A percentile compares a stretch with the other conserved stretches of the same genome.
Conservation (phyloP, 2,888 invertebrate species). For the Brachyptera risi region DNA sequence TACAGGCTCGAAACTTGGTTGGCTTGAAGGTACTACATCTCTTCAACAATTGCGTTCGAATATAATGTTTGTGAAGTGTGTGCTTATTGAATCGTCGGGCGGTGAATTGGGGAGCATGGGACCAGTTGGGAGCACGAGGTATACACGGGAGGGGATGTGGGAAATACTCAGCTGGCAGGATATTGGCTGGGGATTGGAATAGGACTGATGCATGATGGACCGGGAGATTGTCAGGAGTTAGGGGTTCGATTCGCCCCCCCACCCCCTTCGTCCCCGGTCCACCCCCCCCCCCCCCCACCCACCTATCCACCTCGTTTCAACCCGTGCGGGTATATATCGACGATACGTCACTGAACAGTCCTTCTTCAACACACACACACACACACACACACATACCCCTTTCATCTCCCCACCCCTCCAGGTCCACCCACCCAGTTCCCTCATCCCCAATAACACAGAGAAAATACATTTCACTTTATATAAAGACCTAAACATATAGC, state of each 20-base stretch:
- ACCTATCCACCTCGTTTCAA: not conserved
- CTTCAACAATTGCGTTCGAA: constrained; percentile 3
- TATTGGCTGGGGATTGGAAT: constrained; percentile 22
- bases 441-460: too few relatives aligned
- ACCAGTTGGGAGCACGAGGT: not conserved
- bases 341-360: constrained; percentile 15
- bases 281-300: not conserved
- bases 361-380: constrained; percentile 3
- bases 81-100: not conserved
- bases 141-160: not conserved
- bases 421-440: too few relatives aligned
- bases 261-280: not conserved
- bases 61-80: constrained; percentile 3
- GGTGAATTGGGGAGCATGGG: too few relatives aligned
- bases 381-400: not conserved
- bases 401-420: too few relatives aligned
- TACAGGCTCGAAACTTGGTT: constrained; percentile 4
- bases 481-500: not conserved
- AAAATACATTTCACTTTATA: constrained; percentile 6
- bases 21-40: constrained; percentile 11
- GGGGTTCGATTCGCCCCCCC: not conserved
- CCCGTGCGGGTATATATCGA: constrained; percentile 5
- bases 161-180: constrained; percentile 19
- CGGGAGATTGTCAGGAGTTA: constrained; percentile 13
- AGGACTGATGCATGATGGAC: constrained; percentile 23